A percentile compares a stretch with the other conserved stretches of the same genome.
Evolutionary conservation across 2,888 invertebrate genomes (phyloP).

Genomic region (Polia nebulosa): DNA sequence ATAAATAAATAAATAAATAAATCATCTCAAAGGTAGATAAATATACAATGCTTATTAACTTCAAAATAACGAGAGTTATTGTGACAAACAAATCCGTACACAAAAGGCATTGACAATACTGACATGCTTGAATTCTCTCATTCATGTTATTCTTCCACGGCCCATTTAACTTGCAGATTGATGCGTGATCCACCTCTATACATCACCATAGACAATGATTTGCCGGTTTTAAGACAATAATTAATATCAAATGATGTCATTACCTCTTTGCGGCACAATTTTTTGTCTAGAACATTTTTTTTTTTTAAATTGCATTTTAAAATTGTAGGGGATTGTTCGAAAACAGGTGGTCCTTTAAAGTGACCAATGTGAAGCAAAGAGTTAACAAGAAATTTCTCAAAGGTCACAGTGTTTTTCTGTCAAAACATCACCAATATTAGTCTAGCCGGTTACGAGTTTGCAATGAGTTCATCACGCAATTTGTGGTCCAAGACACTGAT

Average conservation of each 20-base stretch:
- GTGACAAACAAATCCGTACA: constrained; percentile 34
- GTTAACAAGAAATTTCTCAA: constrained; percentile 1
- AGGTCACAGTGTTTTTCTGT: neutral
- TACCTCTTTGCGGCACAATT: too few relatives aligned
- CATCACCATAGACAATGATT: constrained; percentile 20
- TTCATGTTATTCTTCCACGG: constrained; percentile 43
- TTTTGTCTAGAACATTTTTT: too few relatives aligned
- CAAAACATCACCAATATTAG: constrained; percentile 15
- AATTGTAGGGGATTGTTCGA: too few relatives aligned
- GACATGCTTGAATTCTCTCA: constrained; percentile 43
- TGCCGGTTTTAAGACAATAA: constrained; percentile 8
- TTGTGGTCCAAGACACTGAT: constrained; percentile 46
- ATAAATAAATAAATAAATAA: too few relatives aligned
- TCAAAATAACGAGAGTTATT: neutral
- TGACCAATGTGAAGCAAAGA: too few relatives aligned
- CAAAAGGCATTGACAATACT: constrained; percentile 37
- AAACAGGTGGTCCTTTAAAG: too few relatives aligned
- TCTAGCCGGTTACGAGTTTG: constrained; percentile 24
- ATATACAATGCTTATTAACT: neutral
- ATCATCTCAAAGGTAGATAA: neutral
- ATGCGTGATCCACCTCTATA: constrained; percentile 35
- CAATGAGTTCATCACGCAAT: constrained; percentile 33
- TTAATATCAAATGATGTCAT: constrained; percentile 19
- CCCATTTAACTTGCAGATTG: constrained; percentile 48
- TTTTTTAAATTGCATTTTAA: too few relatives aligned